Evolutionary conservation across 2,797 vertebrate genomes (phyloP).

Genomic region (Gobio occitaniae): DNA sequence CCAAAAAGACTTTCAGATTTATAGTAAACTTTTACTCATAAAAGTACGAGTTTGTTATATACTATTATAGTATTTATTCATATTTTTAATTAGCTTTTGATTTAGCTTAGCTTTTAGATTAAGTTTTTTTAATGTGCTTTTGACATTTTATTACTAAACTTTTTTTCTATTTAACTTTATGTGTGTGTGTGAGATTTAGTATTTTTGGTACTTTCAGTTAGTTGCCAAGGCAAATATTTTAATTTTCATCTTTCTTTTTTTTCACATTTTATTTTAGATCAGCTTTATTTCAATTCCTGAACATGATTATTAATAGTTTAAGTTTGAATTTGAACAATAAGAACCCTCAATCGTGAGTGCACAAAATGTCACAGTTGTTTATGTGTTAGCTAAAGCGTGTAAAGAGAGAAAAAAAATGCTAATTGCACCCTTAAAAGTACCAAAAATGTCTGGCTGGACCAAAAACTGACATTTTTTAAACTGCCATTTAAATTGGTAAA

Average conservation of each 20-base stretch:
- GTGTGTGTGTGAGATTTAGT: no score
- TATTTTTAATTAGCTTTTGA: not conserved
- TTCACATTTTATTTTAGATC: not conserved
- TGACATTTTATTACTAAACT: not conserved
- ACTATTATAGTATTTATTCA: not conserved
- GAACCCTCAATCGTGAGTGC: no score
- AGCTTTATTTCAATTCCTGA: not conserved
- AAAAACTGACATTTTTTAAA: not conserved
- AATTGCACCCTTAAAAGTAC: not conserved
- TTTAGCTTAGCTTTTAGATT: not conserved
- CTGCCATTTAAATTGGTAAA: not conserved
- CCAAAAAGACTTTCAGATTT: no score
- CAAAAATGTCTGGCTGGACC: not conserved
- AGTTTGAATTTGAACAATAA: not conserved
- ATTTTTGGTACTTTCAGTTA: no score
- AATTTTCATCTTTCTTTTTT: not conserved
- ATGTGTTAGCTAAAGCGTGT: not conserved
- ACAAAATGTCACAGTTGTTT: not conserved
- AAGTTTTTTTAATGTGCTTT: not conserved
- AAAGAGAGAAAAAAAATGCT: not conserved
- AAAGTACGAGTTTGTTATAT: no score
- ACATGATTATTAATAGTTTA: not conserved
- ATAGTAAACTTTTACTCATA: no score
- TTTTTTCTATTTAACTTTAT: no score
- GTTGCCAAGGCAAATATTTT: no score